These are phyloP conservation scores for Blastobasis adustella DNA, from an alignment of 2,888 invertebrate species.

Conservation along the genomic window DNA sequence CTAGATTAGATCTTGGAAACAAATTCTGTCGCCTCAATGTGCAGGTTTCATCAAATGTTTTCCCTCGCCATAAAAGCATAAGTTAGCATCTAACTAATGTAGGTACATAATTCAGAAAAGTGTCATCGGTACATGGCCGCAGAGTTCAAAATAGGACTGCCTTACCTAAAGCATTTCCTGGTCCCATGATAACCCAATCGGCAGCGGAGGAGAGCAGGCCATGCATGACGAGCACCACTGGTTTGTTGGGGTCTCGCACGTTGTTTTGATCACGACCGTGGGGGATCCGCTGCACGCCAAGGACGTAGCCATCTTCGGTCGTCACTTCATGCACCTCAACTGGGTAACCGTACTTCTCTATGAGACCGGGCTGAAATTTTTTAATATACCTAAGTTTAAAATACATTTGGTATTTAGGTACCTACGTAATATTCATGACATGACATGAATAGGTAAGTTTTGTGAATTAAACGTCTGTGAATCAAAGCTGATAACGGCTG, in stretches of 20 bases:
- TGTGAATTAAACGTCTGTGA: too few species aligned
- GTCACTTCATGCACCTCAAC: constrained; percentile 27
- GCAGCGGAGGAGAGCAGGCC: constrained; percentile 80
- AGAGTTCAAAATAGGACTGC: background rate
- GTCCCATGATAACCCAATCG: constrained; percentile 81
- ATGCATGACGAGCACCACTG: constrained; percentile 74
- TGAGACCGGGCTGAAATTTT: constrained; percentile 23
- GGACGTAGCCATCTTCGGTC: constrained; percentile 31
- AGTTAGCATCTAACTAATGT: too few species aligned
- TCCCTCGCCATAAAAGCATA: too few species aligned
- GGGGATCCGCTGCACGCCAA: constrained; percentile 31
- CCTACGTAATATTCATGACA: too few species aligned
- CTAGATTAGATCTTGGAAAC: too few species aligned
- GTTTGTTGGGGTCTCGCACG: constrained; percentile 43
- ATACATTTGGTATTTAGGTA: too few species aligned
- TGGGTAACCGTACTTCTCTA: constrained; percentile 28
- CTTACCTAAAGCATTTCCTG: constrained; percentile 76
- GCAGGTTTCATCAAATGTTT: too few species aligned
- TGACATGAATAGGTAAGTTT: too few species aligned
- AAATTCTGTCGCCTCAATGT: too few species aligned
- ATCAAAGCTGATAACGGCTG: too few species aligned
- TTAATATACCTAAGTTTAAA: background rate
- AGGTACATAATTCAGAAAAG: too few species aligned
- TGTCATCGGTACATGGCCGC: too few species aligned
- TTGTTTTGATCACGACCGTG: constrained; percentile 25